Conservation (phyloP, 2,797 vertebrate species). For the Chloroceryle amazona region DNA sequence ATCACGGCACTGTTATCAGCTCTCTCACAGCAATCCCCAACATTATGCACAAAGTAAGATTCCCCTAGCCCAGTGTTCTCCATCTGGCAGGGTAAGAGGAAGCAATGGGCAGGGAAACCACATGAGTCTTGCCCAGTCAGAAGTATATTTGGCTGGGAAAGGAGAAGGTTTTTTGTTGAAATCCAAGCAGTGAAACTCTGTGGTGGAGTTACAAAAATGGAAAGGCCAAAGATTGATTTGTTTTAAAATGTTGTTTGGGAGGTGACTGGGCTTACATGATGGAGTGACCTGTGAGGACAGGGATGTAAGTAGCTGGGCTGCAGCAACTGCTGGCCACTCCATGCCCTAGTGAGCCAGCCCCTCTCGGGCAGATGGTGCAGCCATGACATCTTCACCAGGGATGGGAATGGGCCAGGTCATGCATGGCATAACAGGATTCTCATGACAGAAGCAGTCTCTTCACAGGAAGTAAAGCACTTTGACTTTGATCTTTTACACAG, state of each 20-base stretch:
- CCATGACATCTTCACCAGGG: neutral
- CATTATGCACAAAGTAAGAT: neutral
- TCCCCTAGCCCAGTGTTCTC: neutral
- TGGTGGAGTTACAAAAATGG: neutral
- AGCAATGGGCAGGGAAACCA: neutral
- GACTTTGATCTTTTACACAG: neutral
- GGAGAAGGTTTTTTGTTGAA: neutral
- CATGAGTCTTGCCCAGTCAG: neutral
- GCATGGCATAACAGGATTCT: neutral
- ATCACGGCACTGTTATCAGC: neutral
- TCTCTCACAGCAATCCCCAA: neutral
- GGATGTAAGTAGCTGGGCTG: neutral
- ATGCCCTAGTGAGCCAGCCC: accelerated
- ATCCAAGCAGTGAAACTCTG: neutral
- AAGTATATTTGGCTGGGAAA: neutral
- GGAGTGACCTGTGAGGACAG: neutral
- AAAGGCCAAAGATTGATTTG: neutral
- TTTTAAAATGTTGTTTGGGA: neutral
- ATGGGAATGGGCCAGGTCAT: neutral
- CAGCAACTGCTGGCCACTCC: accelerated
- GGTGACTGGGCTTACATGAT: accelerated
- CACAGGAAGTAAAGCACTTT: neutral
- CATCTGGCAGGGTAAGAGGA: accelerated
- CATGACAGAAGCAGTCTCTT: neutral
- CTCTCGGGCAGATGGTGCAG: neutral